These are phyloP conservation scores for Ascaphus truei DNA, from an alignment of 2,113 vertebrate genomes.

Conservation along the genomic window DNA sequence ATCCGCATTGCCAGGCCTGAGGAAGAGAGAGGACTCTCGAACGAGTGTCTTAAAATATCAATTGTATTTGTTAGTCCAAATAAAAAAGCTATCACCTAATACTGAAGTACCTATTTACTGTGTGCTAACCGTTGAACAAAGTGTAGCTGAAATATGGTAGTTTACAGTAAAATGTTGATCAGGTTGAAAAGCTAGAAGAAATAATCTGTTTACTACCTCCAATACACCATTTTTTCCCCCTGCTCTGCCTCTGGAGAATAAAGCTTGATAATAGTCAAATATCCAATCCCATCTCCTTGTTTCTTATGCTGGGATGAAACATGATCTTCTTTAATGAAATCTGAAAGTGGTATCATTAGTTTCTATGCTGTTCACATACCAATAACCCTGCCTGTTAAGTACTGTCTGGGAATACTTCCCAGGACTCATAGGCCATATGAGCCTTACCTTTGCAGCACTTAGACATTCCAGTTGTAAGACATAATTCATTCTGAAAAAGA, in stretches of 20 bases:
- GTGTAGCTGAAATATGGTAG: too few species aligned
- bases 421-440: not conserved
- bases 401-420: slow-evolving; percentile 12
- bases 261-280: slow-evolving; percentile 6
- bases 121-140: too few species aligned
- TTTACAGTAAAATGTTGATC: too few species aligned
- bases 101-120: too few species aligned
- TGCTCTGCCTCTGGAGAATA: slow-evolving; percentile 6
- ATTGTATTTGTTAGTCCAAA: too few species aligned
- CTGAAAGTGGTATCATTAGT: slow-evolving; percentile 17
- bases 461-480: not conserved
- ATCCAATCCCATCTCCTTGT: not conserved
- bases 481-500: slow-evolving; percentile 19
- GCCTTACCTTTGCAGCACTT: slow-evolving; percentile 19
- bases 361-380: not conserved
- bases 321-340: slow-evolving; percentile 17
- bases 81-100: too few species aligned
- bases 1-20: too few species aligned
- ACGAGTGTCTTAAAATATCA: too few species aligned
- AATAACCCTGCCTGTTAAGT: not conserved
- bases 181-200: too few species aligned
- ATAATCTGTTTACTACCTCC: not conserved
- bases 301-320: slow-evolving; percentile 6
- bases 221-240: not conserved
- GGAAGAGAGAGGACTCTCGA: too few species aligned